Percentiles rank a stretch among this genome's conserved stretches.
phyloP scores from a whole-genome alignment of 2,888 invertebrate species.

The Mallateleia sp. region DNA sequence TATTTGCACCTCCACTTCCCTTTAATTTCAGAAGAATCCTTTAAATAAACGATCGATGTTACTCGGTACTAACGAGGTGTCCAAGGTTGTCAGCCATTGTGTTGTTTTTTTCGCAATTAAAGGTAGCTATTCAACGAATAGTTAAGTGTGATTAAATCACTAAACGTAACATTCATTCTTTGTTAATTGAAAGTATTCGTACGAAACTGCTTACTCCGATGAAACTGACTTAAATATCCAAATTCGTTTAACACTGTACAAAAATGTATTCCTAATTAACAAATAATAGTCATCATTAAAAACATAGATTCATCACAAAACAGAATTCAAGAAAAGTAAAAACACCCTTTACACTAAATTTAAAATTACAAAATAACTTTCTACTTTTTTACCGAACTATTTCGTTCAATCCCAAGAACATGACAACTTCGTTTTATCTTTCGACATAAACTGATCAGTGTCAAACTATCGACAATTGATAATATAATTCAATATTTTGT shows the following conservation, averaged over 20 bases:
- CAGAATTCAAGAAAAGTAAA: too few species aligned
- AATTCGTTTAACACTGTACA: not conserved
- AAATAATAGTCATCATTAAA: too few species aligned
- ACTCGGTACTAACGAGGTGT: constrained; percentile 67
- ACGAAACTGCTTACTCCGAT: constrained; percentile 1
- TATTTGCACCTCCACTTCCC: constrained; percentile 39
- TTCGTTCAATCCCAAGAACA: too few species aligned
- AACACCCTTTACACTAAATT: too few species aligned
- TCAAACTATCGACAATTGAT: not conserved
- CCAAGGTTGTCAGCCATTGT: constrained; percentile 48
- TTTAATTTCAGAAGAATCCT: constrained; percentile 52
- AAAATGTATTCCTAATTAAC: not conserved
- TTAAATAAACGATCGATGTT: constrained; percentile 75
- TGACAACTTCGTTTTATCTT: too few species aligned
- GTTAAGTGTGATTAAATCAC: constrained; percentile 67
- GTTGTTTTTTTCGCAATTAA: constrained; percentile 72
- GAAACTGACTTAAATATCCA: not conserved
- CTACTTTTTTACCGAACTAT: too few species aligned
- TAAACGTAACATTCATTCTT: constrained; percentile 51
- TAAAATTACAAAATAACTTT: too few species aligned
- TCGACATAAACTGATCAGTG: not conserved
- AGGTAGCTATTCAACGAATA: constrained; percentile 55
- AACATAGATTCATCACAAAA: too few species aligned
- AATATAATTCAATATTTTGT: not conserved
- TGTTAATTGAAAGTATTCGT: constrained; percentile 45